Base-by-base conservation (phyloP, 2,797 vertebrate species). In the Rhinichthys osculus region DNA sequence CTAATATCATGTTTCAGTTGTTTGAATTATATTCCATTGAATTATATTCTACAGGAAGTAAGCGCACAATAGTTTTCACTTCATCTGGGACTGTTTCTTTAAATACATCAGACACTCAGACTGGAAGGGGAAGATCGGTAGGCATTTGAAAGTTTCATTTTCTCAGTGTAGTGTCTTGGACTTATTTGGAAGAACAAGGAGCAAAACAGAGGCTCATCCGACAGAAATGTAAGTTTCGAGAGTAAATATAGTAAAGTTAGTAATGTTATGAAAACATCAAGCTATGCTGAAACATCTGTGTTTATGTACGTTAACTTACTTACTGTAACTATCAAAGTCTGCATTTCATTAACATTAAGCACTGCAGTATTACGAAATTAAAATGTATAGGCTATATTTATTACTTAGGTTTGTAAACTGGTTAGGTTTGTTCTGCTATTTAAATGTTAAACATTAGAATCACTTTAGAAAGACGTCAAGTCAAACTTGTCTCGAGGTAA, bases 171-270 rank as follows among this genome's bases (percentile, higher is more conserved):
- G 2, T 33, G 47, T 8, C 30, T 2, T 30, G 23, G 8, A 66
- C 19, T 62, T 59, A 5, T 38, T 40, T 54, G 33, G 14, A 54
- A 40, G 10, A 77, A 30, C 62, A 40, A 9, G 2, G 10, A 10
- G 66, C 35, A 77, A n/a, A 66, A 54, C 33, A 30, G 35, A 78
- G 50, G 47, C 35, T 54, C 64, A 3, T 57, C 23, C 62, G 10
- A 30, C 62, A 54, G 17, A 69, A 78, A 84, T 21, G 82, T 84
- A 84, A 78, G 82, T 84, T 77, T 67, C 3, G 10, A 54, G 23
- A 66, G 4, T 16, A 77, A 77, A 19, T 5, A 54, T 17, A 17
- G 14, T 1, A 50, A 50, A 5, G 16, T 52, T 52, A 27, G 33
- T 54, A 13, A 54, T 84, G n/a, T 84, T 69, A 23, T 84, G 62